Conservation (phyloP, 2,888 invertebrate species). For the Cancer borealis region DNA sequence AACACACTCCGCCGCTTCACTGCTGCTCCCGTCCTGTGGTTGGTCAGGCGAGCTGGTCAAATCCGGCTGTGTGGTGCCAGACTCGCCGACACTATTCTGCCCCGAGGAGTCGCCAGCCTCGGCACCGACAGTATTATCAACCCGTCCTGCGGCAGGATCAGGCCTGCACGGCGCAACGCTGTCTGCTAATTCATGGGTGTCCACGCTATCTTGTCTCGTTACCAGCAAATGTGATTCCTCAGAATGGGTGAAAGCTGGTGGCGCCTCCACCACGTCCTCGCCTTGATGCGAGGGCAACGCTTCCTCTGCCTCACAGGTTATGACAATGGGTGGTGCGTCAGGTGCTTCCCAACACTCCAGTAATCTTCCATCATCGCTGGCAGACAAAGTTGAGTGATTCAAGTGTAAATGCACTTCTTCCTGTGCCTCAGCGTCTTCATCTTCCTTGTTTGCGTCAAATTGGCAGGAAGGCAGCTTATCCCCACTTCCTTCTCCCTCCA, state of each 20-base stretch:
- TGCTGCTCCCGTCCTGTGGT: not conserved
- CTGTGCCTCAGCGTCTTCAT: not conserved
- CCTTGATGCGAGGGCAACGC: not conserved
- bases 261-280: not conserved
- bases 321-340: not conserved
- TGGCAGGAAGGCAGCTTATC: conserved; percentile 21
- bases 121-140: not conserved
- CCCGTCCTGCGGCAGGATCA: not conserved
- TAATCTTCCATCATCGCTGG: not conserved
- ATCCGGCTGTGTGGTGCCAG: not conserved
- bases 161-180: not conserved
- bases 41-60: not conserved
- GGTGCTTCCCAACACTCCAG: not conserved
- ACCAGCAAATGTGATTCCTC: conserved; percentile 1
- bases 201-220: not conserved
- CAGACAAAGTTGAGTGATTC: not conserved
- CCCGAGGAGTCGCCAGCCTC: not conserved
- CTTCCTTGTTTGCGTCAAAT: conserved; percentile 38
- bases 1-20: not conserved
- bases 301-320: not conserved
- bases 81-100: not conserved
- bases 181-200: conserved; percentile 29
- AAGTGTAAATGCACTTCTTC: not conserved
- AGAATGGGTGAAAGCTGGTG: not conserved
- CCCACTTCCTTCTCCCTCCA: conserved; percentile 12